These are phyloP conservation scores for Medauroidea extradentata DNA, from an alignment of 1,140 invertebrate genomes.

Conservation along the genomic window DNA sequence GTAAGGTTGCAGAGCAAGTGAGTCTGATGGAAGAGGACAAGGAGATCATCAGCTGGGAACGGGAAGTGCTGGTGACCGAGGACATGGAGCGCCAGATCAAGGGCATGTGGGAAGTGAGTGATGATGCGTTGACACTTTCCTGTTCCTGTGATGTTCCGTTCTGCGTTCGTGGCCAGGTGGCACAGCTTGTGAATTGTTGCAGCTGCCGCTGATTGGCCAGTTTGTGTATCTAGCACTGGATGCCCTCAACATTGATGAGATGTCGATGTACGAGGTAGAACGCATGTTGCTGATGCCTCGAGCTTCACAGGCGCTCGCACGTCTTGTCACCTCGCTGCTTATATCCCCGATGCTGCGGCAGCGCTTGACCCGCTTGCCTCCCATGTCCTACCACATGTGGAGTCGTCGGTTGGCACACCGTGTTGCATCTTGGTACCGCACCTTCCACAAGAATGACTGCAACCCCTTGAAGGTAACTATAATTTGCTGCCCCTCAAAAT, in stretches of 20 bases:
- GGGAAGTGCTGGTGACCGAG: neutral
- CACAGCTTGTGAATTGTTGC: neutral
- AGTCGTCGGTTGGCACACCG: slow-evolving; percentile 49
- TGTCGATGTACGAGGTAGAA: slow-evolving; percentile 58
- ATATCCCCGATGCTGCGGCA: slow-evolving; percentile 7
- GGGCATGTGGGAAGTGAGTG: slow-evolving; percentile 4
- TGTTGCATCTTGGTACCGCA: slow-evolving; percentile 51
- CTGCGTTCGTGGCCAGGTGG: neutral
- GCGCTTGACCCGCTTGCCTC: slow-evolving; percentile 43
- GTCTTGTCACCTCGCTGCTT: slow-evolving; percentile 55
- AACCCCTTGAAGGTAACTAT: neutral
- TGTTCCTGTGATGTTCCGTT: neutral
- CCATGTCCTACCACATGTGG: slow-evolving; percentile 59
- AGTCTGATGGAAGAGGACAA: neutral
- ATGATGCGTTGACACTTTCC: neutral
- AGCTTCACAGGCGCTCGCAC: slow-evolving; percentile 50
- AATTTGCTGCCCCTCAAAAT: neutral
- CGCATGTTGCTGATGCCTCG: slow-evolving; percentile 54
- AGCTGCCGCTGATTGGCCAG: slow-evolving; percentile 51
- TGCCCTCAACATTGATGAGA: slow-evolving; percentile 43
- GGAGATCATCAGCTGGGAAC: neutral
- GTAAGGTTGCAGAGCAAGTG: neutral
- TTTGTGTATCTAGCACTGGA: slow-evolving; percentile 53
- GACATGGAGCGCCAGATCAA: neutral
- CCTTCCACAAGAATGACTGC: slow-evolving; percentile 44